phyloP scores from a whole-genome alignment of 64 coral and sea anemone genomes.

The Montipora capricornis region DNA sequence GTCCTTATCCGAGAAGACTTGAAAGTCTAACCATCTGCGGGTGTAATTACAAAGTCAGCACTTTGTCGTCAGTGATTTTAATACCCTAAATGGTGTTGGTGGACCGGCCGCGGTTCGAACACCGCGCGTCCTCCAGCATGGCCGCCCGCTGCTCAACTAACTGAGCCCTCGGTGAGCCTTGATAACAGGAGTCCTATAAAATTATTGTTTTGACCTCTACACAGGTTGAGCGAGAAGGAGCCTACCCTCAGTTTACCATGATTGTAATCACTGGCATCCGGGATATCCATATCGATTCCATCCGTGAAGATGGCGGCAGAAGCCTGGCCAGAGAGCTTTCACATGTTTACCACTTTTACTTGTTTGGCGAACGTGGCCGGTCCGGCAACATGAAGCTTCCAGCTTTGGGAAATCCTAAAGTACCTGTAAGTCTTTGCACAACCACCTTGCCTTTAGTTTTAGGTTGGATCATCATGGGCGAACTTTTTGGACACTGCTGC shows the following conservation, averaged over 20 bases:
- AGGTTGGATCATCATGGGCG: not conserved
- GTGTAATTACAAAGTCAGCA: no score
- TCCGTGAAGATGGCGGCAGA: slow-evolving; percentile 41
- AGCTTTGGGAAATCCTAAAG: slow-evolving; percentile 30
- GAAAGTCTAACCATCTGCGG: no score
- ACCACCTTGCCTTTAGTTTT: not conserved
- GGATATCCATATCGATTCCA: slow-evolving; percentile 74
- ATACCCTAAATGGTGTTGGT: no score
- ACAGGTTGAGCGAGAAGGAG: slow-evolving; percentile 65
- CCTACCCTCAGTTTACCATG: slow-evolving; percentile 74
- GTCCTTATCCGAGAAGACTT: no score
- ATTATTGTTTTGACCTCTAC: not conserved
- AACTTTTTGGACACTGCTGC: not conserved
- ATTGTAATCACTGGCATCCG: slow-evolving; percentile 80
- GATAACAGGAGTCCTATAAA: no score
- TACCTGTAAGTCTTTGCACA: slow-evolving; percentile 44
- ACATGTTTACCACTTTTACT: slow-evolving; percentile 93
- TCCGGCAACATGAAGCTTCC: slow-evolving; percentile 83
- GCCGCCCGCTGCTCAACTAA: no score
- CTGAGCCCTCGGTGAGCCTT: no score
- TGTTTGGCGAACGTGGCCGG: slow-evolving; percentile 80
- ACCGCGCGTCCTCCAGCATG: no score
- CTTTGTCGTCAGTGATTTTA: no score
- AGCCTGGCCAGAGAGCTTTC: slow-evolving; percentile 54
- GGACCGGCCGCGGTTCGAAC: no score